phyloP scores from a whole-genome alignment of 2,888 invertebrate genomes.

The Hydroisotoma schaefferi region DNA sequence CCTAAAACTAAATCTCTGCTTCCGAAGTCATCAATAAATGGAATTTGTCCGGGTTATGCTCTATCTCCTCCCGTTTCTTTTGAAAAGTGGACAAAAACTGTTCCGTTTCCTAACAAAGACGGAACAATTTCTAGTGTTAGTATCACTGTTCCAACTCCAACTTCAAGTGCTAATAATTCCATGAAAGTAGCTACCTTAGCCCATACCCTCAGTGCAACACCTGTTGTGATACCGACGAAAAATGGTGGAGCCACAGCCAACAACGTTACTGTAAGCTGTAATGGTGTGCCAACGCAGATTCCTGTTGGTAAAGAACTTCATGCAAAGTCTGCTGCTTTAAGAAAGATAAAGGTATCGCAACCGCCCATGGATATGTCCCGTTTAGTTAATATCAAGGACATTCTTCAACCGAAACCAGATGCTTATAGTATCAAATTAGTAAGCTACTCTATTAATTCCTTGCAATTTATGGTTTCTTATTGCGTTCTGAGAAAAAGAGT shows the following conservation, averaged over 20 bases:
- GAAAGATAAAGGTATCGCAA: constrained; percentile 18
- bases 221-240: constrained; percentile 15
- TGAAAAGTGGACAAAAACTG: constrained; percentile 28
- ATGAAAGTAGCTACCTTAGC: constrained; percentile 1
- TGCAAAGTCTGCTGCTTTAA: constrained; percentile 15
- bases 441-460: neutral
- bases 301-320: constrained; percentile 20
- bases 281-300: constrained; percentile 19
- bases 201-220: neutral
- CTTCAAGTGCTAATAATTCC: neutral
- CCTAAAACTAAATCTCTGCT: constrained; percentile 41
- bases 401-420: constrained; percentile 7
- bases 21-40: constrained; percentile 30
- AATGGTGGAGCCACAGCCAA: constrained; percentile 11
- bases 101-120: constrained; percentile 17
- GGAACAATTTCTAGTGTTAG: neutral
- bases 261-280: constrained; percentile 18
- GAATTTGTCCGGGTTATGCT: neutral
- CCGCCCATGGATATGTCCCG: constrained; percentile 25
- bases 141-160: constrained; percentile 16
- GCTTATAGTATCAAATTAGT: constrained; percentile 38
- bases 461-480: no score
- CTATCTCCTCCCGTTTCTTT: constrained; percentile 8
- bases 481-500: neutral
- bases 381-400: neutral